These are phyloP conservation scores for Hyaena hyaena DNA, from an alignment of 2,113 vertebrate species.

Conservation along the genomic window DNA sequence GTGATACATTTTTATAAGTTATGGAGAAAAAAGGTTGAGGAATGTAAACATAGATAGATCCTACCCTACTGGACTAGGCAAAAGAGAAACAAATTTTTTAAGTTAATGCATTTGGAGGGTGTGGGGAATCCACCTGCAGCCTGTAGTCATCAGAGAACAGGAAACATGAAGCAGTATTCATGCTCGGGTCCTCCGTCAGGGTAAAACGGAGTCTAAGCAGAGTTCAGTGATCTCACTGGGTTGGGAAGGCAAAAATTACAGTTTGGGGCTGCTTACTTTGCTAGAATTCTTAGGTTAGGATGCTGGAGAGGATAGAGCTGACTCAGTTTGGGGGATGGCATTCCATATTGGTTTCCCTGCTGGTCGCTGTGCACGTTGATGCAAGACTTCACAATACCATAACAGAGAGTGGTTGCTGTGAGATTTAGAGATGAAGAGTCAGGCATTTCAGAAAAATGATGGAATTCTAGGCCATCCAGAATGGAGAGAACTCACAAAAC, in stretches of 20 bases:
- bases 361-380: not conserved
- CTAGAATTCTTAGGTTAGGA: not conserved
- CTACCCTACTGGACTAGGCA: not conserved
- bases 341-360: not conserved
- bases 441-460: not conserved
- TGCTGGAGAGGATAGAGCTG: not conserved
- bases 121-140: not conserved
- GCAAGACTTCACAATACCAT: not conserved
- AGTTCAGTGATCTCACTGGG: not conserved
- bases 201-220: not conserved
- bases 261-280: not conserved
- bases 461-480: not conserved
- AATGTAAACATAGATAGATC: not conserved
- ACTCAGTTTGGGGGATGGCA: not conserved
- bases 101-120: not conserved
- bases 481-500: not conserved
- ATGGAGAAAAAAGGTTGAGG: not conserved
- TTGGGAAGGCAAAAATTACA: not conserved
- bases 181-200: not conserved
- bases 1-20: not conserved
- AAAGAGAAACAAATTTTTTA: not conserved
- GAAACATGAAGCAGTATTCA: not conserved
- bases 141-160: not conserved
- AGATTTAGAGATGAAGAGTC: not conserved
- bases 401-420: not conserved